Base-by-base conservation (phyloP, 2,113 vertebrate genomes). In the Sander lucioperca region DNA sequence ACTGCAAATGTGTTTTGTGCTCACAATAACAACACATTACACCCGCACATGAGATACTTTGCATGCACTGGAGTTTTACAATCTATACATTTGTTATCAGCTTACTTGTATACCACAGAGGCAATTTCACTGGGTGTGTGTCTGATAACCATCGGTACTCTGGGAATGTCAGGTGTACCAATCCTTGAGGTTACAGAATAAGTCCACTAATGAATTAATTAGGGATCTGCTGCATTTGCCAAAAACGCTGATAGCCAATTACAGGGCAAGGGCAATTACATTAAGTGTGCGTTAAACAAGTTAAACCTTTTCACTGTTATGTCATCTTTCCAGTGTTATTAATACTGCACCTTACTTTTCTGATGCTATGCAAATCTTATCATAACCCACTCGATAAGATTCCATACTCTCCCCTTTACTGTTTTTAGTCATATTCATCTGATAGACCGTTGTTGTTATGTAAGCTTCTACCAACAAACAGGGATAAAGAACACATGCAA, bases 51-150 rank as follows among this genome's bases (percentile, higher is more conserved):
- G 1, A 50, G 7, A 12, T n/a, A 23, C 0, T n/a, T 6, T 61
- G 4, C 51, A 30, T 11, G 51, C 45, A 15, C 23, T 53, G 33
- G 25, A 51, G 16, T 16, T 16, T 16, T 67, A 12, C 19, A 53
- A 13, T 0, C 10, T 39, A 19, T 74, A 39, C 7, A 56, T 77
- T 47, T 81, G n/a, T 57, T 71, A 77, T 84, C 78, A 62, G 66
- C 1, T 5, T 3, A 86, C 84, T 81, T 67, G 21, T 14, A 2
- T 39, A 18, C 6, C 30, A 30, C 33, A 51, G 0, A n/a, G 63
- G 80, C 70, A 45, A 85, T 75, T 65, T 15, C 3, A 45, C 50
- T 80, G 81, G 84, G 87, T 5, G 91, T 88, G 88, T 61, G 68
- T 27, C 61, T 15, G 84, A 85, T 88, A 53, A 81, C 59, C 7